A percentile compares a stretch with the other conserved stretches of the same genome.
These are phyloP conservation scores for Synaphobranchus kaupii DNA, from an alignment of 2,797 vertebrate species.

Conservation along the genomic window DNA sequence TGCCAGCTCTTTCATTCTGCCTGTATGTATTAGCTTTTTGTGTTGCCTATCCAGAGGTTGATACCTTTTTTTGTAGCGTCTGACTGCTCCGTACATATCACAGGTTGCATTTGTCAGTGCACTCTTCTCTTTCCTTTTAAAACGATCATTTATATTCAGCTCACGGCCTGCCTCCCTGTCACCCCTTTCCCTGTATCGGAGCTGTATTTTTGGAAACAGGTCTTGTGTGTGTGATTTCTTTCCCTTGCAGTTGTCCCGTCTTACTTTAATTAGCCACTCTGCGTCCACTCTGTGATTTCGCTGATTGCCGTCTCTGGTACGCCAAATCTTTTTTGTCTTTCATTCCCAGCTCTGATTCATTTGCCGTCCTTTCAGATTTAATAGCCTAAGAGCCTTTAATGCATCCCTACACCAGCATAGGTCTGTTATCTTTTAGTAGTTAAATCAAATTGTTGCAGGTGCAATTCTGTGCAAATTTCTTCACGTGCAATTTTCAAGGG, in stretches of 20 bases:
- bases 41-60: background rate
- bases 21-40: background rate
- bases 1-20: background rate
- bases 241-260: background rate
- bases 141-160: background rate
- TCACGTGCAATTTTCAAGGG: background rate
- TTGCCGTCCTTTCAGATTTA: background rate
- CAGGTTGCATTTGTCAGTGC: background rate
- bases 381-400: background rate
- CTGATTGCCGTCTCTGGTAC: background rate
- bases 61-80: background rate
- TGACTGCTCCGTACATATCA: background rate
- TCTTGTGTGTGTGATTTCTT: background rate
- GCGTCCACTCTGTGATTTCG: background rate
- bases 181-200: background rate
- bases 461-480: background rate
- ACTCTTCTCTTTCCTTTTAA: background rate
- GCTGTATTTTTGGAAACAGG: background rate
- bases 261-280: background rate
- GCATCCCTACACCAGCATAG: background rate
- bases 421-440: background rate
- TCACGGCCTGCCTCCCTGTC: background rate
- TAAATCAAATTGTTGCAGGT: background rate
- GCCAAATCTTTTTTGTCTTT: background rate
- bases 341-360: background rate